phyloP scores from a whole-genome alignment of 1,140 invertebrate species.

The Cardiocondyla obscurior region DNA sequence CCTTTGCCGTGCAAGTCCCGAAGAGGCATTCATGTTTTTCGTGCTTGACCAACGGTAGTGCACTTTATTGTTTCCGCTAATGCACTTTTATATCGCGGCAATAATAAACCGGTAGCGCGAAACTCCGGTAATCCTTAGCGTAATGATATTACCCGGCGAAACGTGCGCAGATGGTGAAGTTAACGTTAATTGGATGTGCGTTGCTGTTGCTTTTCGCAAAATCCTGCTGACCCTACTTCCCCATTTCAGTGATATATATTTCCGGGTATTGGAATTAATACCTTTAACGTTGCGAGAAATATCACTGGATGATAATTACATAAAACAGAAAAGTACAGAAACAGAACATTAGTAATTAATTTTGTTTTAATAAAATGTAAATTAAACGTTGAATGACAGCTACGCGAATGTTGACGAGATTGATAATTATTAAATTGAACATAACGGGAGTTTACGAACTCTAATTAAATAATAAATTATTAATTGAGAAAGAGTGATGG shows the following conservation, averaged over 20 bases:
- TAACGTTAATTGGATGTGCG: constrained; percentile 53
- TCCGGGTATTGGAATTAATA: no score
- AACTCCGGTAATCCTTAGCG: constrained; percentile 47
- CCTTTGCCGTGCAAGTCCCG: neutral
- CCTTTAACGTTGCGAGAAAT: neutral
- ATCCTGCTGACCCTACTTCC: constrained; percentile 14
- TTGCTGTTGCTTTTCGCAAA: constrained; percentile 31
- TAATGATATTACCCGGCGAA: constrained; percentile 48
- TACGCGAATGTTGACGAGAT: neutral
- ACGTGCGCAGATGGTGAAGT: constrained; percentile 28
- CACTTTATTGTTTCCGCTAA: constrained; percentile 58
- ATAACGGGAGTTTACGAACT: neutral
- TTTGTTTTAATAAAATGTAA: no score
- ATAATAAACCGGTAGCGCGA: constrained; percentile 54
- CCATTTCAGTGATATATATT: constrained; percentile 5
- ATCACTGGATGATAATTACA: neutral
- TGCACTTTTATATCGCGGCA: constrained; percentile 57
- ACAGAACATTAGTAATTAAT: neutral
- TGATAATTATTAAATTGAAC: neutral
- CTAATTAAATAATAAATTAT: neutral
- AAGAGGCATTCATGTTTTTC: constrained; percentile 1
- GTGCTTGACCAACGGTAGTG: neutral
- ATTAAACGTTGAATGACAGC: neutral
- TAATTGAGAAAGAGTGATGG: no score
- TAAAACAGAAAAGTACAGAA: neutral